These are phyloP conservation scores for Labeo rohita DNA, from an alignment of 2,113 vertebrate genomes.

Conservation along the genomic window DNA sequence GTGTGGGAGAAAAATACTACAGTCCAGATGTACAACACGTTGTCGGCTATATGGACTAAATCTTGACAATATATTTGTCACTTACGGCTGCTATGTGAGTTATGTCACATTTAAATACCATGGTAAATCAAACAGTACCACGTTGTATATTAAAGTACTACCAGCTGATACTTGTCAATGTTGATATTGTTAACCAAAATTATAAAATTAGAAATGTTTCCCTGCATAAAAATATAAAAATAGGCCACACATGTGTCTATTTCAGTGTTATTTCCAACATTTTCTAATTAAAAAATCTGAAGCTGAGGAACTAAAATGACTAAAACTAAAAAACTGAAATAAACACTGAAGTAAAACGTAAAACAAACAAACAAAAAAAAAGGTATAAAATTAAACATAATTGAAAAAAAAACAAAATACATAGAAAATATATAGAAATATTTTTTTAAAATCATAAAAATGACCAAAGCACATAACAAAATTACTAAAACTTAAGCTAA, in stretches of 20 bases:
- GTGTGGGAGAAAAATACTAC: background rate
- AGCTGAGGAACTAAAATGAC: background rate
- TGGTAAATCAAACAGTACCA: background rate
- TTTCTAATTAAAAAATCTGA: background rate
- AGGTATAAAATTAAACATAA: too few relatives aligned
- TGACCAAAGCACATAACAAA: too few relatives aligned
- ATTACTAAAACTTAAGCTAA: background rate
- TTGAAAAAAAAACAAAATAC: too few relatives aligned
- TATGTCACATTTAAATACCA: background rate
- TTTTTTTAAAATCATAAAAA: too few relatives aligned
- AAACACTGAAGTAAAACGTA: too few relatives aligned
- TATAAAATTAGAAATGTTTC: too few relatives aligned
- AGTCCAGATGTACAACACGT: conserved; percentile 8
- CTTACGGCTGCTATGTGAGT: background rate
- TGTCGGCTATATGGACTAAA: background rate
- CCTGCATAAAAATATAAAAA: too few relatives aligned
- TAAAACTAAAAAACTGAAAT: background rate
- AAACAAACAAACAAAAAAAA: background rate
- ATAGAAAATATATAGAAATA: too few relatives aligned
- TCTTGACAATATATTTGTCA: background rate
- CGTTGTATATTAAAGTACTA: background rate
- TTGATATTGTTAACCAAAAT: background rate
- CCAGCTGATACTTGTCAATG: background rate
- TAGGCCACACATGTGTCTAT: too few relatives aligned
- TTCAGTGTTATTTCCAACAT: too few relatives aligned